Evolutionary conservation across 2,113 vertebrate species (phyloP).

Genomic region (Tupaia tana): DNA sequence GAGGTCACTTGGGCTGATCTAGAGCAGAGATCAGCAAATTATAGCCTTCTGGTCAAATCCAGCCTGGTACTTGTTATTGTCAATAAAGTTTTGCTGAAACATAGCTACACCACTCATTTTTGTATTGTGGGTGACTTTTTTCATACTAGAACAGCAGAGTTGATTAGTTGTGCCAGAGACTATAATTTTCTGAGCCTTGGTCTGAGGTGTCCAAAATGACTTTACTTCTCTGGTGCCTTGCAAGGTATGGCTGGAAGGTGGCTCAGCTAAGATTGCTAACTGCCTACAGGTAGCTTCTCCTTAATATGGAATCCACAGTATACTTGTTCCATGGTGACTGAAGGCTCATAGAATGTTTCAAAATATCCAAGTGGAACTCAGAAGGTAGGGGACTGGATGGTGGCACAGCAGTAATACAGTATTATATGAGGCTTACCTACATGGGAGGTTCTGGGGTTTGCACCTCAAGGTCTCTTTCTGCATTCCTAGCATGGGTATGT

Average conservation of each 20-base stretch:
- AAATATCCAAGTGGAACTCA: not conserved
- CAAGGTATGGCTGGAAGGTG: not conserved
- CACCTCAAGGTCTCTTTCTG: too few species aligned
- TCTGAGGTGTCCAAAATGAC: not conserved
- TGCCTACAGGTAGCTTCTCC: not conserved
- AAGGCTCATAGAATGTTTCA: not conserved
- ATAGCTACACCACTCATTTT: not conserved
- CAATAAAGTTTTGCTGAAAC: conserved; percentile 18
- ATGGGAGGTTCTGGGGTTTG: too few species aligned
- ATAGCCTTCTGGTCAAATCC: not conserved
- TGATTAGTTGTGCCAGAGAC: not conserved
- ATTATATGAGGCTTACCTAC: too few species aligned
- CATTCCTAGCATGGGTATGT: too few species aligned
- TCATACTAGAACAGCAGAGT: not conserved
- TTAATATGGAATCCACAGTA: not conserved
- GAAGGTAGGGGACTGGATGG: too few species aligned
- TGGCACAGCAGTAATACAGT: too few species aligned
- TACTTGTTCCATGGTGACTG: not conserved
- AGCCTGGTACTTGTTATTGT: not conserved
- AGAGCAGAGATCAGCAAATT: not conserved
- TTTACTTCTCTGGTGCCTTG: not conserved
- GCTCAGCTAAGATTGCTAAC: not conserved
- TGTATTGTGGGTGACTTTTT: not conserved
- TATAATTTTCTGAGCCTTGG: not conserved
- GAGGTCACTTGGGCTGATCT: not conserved